Evolutionary conservation across 2,888 invertebrate genomes (phyloP).

Genomic region (Chloroclysta siterata): DNA sequence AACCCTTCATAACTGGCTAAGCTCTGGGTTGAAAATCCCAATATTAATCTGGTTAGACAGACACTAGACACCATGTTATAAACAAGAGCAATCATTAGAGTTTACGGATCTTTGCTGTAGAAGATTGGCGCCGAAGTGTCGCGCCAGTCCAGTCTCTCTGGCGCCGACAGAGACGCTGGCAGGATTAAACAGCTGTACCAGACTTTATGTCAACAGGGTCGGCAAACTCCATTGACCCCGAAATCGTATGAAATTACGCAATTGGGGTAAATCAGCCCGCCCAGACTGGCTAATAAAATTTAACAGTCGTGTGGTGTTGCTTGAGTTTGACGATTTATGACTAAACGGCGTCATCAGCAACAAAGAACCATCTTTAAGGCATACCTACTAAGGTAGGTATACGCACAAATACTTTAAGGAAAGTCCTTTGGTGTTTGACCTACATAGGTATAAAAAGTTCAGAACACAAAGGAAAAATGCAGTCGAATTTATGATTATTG

Average conservation of each 20-base stretch:
- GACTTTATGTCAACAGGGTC: slow-evolving; percentile 51
- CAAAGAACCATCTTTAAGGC: neutral
- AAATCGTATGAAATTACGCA: slow-evolving; percentile 38
- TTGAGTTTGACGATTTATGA: slow-evolving; percentile 18
- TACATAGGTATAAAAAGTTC: neutral
- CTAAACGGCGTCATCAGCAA: slow-evolving; percentile 8
- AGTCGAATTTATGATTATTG: neutral
- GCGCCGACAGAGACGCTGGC: slow-evolving; percentile 60
- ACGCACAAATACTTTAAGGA: no score
- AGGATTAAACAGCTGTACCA: slow-evolving; percentile 56
- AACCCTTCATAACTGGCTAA: no score
- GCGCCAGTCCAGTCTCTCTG: slow-evolving; percentile 64
- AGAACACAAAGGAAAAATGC: neutral
- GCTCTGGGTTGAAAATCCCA: no score
- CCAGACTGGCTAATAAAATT: slow-evolving; percentile 30
- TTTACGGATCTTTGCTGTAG: slow-evolving; percentile 30
- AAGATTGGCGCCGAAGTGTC: slow-evolving; percentile 64
- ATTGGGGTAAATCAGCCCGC: slow-evolving; percentile 27
- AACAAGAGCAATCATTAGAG: slow-evolving; percentile 38
- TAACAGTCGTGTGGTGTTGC: slow-evolving; percentile 19
- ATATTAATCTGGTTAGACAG: slow-evolving; percentile 17
- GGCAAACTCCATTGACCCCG: slow-evolving; percentile 50
- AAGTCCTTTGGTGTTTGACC: neutral
- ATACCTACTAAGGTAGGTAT: no score
- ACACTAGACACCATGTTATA: slow-evolving; percentile 24